Conservation (phyloP, 2,888 invertebrate genomes). For the Agriopis aurantiaria region DNA sequence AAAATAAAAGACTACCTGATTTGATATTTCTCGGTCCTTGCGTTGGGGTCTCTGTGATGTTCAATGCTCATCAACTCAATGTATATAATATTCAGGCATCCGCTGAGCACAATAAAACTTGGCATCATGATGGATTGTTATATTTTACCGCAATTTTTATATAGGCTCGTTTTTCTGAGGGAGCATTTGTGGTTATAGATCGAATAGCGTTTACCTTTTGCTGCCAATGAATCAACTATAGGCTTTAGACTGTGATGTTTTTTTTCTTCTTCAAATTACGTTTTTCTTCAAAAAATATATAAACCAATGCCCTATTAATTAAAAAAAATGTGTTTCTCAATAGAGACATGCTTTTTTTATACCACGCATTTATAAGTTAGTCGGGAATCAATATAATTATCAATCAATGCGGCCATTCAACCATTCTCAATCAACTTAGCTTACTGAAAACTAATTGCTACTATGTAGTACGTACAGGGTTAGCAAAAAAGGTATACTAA, state of each 20-base stretch:
- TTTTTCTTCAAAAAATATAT: too few species aligned
- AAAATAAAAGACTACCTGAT: neutral
- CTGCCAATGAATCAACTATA: neutral
- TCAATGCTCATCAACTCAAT: conserved; percentile 77
- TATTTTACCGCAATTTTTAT: conserved; percentile 67
- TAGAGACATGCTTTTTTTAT: neutral
- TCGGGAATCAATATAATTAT: conserved; percentile 1
- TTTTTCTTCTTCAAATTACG: too few species aligned
- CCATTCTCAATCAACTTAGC: conserved; percentile 21
- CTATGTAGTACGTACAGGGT: neutral
- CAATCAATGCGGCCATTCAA: conserved; percentile 7
- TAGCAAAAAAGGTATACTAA: too few species aligned
- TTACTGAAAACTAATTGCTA: conserved; percentile 13
- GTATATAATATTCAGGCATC: conserved; percentile 80
- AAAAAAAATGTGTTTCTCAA: neutral
- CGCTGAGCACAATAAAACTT: conserved; percentile 73
- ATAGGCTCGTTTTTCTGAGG: conserved; percentile 50
- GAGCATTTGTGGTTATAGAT: conserved; percentile 47
- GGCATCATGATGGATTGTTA: conserved; percentile 75
- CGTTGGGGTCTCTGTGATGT: conserved; percentile 15
- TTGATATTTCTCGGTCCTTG: neutral
- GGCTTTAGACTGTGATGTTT: too few species aligned
- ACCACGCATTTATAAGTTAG: neutral
- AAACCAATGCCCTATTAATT: neutral
- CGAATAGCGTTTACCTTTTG: conserved; percentile 33